These are phyloP conservation scores for Phoxinus phoxinus DNA, from an alignment of 2,113 vertebrate genomes.

Conservation along the genomic window DNA sequence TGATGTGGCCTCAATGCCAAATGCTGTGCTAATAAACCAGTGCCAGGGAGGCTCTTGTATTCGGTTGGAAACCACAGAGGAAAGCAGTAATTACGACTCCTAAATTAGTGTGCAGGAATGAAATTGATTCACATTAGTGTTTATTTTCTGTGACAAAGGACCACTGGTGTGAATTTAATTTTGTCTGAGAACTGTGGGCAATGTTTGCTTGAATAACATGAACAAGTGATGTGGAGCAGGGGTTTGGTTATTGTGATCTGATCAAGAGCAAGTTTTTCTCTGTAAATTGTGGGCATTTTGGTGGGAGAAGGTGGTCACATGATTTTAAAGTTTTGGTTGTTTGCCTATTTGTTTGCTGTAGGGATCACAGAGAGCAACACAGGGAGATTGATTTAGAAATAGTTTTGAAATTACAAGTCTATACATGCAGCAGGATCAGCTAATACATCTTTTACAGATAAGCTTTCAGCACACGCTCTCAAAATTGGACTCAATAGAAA, in stretches of 20 bases:
- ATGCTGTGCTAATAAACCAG: conserved; percentile 25
- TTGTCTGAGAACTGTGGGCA: background rate
- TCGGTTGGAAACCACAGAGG: background rate
- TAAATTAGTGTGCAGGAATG: conserved; percentile 51
- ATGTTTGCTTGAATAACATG: background rate
- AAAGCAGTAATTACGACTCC: background rate
- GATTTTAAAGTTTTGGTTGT: background rate
- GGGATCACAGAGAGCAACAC: background rate
- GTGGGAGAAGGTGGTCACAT: background rate
- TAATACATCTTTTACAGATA: conserved; percentile 9
- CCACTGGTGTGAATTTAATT: background rate
- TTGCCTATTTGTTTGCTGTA: background rate
- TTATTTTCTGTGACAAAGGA: background rate
- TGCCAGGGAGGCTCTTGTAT: background rate
- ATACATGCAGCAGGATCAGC: background rate
- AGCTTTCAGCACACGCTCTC: background rate
- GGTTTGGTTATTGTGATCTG: background rate
- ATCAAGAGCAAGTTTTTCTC: conserved; percentile 3
- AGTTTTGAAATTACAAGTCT: too few species aligned
- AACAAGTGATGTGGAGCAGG: background rate
- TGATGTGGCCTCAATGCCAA: conserved; percentile 30
- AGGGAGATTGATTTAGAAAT: background rate
- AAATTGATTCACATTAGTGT: conserved; percentile 53
- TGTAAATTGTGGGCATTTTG: background rate
- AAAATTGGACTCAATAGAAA: conserved; percentile 25